Conservation (phyloP, 2,888 invertebrate genomes). For the Dastarcus helophoroides region DNA sequence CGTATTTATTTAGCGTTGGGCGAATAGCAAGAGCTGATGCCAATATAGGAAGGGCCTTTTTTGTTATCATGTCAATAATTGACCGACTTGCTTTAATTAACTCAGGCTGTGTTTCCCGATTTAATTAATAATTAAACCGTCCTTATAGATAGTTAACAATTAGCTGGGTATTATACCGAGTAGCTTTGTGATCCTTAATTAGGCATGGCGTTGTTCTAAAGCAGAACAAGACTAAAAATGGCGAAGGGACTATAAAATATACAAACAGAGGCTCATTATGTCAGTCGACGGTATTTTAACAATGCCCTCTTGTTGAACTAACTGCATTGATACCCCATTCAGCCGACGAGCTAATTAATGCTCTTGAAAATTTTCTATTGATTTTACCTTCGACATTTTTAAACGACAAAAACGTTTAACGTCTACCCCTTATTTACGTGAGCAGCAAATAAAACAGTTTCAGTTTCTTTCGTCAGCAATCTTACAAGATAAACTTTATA, state of each 20-base stretch:
- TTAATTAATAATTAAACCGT: conserved; percentile 35
- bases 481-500: too few species aligned
- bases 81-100: conserved; percentile 29
- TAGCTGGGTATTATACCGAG: conserved; percentile 30
- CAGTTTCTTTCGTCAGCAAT: too few species aligned
- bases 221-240: conserved; percentile 32
- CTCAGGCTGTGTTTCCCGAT: conserved; percentile 28
- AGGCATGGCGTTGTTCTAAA: conserved; percentile 26
- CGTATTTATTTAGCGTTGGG: too few species aligned
- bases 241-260: conserved; percentile 34
- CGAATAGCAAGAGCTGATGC: conserved; percentile 16
- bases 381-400: conserved; percentile 7
- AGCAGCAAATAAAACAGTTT: background rate
- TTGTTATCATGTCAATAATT: conserved; percentile 17
- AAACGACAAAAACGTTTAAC: background rate
- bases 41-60: conserved; percentile 15
- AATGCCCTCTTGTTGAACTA: conserved; percentile 27
- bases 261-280: conserved; percentile 35
- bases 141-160: conserved; percentile 33
- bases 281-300: conserved; percentile 31
- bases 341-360: conserved; percentile 26
- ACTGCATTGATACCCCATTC: conserved; percentile 29
- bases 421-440: conserved; percentile 1
- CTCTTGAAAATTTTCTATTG: conserved; percentile 12
- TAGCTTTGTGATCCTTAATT: conserved; percentile 32